These are phyloP conservation scores for Mystacornis crossleyi DNA, from an alignment of 2,113 vertebrate species.

Conservation along the genomic window DNA sequence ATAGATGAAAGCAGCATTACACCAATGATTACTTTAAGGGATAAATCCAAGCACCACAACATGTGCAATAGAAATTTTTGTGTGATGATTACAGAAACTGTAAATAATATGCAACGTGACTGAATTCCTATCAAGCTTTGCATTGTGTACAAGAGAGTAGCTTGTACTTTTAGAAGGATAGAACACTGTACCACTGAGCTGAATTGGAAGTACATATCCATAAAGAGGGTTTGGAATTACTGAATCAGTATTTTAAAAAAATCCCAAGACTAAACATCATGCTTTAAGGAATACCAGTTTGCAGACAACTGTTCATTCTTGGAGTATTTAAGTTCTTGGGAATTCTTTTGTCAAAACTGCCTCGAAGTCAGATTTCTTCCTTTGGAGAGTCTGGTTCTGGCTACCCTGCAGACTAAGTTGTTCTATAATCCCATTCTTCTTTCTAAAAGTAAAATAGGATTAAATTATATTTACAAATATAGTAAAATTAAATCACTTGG, in stretches of 20 bases:
- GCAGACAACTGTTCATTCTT: neutral
- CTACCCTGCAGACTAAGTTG: neutral
- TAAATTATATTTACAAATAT: neutral
- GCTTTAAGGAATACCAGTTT: neutral
- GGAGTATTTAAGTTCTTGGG: neutral
- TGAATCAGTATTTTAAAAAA: neutral
- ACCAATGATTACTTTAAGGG: neutral
- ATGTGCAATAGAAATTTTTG: neutral
- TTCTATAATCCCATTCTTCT: neutral
- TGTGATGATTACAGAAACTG: neutral
- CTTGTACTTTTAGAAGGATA: neutral
- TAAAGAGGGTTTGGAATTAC: neutral
- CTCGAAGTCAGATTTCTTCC: neutral
- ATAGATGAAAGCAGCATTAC: neutral
- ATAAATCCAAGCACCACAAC: neutral
- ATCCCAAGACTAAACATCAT: rapidly evolving
- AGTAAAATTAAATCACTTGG: neutral
- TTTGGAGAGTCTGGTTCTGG: neutral
- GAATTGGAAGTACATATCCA: neutral
- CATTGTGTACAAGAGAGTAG: neutral
- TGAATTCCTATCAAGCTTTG: neutral
- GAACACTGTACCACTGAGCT: neutral
- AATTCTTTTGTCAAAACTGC: neutral
- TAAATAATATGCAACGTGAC: neutral
- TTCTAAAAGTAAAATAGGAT: neutral